A percentile compares a stretch with the other conserved stretches of the same genome.
These are phyloP conservation scores for Psammodynastes pulverulentus DNA, from an alignment of 2,113 vertebrate genomes.

Conservation along the genomic window DNA sequence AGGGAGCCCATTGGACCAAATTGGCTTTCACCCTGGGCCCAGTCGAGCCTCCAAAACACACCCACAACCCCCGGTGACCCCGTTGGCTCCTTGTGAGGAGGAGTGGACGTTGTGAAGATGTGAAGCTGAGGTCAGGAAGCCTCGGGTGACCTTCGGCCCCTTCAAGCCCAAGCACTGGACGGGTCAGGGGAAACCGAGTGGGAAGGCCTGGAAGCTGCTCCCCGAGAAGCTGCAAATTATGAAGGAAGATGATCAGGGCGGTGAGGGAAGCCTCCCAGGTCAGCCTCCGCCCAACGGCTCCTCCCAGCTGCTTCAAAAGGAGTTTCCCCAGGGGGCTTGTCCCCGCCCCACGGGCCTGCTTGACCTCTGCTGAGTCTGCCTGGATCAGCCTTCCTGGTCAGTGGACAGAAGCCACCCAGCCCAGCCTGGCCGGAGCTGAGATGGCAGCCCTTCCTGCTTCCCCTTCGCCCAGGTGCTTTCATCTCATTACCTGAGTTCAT, in stretches of 20 bases:
- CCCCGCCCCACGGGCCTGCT: too few species aligned
- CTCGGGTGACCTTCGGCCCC: not conserved
- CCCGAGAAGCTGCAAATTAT: not conserved
- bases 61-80: not conserved
- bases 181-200: not conserved
- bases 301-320: not conserved
- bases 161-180: not conserved
- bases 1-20: not conserved
- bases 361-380: too few species aligned
- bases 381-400: not conserved
- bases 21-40: not conserved
- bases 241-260: fast-evolving
- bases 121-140: not conserved
- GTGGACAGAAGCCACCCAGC: not conserved
- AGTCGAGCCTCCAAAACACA: not conserved
- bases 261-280: not conserved
- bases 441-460: not conserved
- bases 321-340: too few species aligned
- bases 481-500: not conserved
- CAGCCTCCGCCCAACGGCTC: not conserved
- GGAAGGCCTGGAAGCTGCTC: not conserved
- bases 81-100: not conserved
- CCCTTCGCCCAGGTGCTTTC: fast-evolving
- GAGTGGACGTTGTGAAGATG: not conserved
- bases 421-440: not conserved